phyloP scores from a whole-genome alignment of 2,888 invertebrate species.

The Eupelmus urozonus region DNA sequence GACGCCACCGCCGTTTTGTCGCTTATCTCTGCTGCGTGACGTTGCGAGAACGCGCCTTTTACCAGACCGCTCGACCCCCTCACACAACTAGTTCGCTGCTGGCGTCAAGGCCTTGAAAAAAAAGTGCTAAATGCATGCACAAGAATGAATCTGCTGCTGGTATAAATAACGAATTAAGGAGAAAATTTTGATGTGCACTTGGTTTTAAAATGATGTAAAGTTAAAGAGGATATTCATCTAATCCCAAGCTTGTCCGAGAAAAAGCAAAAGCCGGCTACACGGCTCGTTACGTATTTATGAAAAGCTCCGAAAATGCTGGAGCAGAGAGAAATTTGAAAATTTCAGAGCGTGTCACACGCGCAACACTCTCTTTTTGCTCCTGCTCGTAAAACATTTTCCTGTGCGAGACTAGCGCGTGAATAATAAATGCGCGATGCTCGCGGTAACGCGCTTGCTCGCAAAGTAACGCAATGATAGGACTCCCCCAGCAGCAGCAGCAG shows the following conservation, averaged over 20 bases:
- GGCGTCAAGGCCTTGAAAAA: not conserved
- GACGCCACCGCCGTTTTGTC: conserved; percentile 36
- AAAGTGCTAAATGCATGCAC: too few species aligned
- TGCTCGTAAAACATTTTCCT: conserved; percentile 48
- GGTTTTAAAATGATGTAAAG: too few species aligned
- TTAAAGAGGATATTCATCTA: too few species aligned
- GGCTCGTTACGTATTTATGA: conserved; percentile 29
- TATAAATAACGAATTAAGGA: too few species aligned
- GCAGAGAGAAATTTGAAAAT: conserved; percentile 31
- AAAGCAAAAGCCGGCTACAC: not conserved
- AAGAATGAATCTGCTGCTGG: too few species aligned
- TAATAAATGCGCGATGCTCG: conserved; percentile 69
- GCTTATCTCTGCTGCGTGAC: conserved; percentile 57
- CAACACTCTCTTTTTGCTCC: not conserved
- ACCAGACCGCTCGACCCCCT: not conserved
- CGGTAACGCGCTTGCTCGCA: conserved; percentile 53
- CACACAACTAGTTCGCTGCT: too few species aligned
- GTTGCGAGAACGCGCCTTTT: conserved; percentile 38
- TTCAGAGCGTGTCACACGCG: conserved; percentile 1
- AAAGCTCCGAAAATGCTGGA: not conserved
- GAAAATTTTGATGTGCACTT: too few species aligned
- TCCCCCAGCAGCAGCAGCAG: too few species aligned
- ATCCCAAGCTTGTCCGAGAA: not conserved
- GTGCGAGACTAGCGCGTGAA: conserved; percentile 62
- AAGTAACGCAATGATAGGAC: conserved; percentile 72